Conservation (phyloP, 2,797 vertebrate genomes). For the Ctenochaetus hawaiiensis region DNA sequence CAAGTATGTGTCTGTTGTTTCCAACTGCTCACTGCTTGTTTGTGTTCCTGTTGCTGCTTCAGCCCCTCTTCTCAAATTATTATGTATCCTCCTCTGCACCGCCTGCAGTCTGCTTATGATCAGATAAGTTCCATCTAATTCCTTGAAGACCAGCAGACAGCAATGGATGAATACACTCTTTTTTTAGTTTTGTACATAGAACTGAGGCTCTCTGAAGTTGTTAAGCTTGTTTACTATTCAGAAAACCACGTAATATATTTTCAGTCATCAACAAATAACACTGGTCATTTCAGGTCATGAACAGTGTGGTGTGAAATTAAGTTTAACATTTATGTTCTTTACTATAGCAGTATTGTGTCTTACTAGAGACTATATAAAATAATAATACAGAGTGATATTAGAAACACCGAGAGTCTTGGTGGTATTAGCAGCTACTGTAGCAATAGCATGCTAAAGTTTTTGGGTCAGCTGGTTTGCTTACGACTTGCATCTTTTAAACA, state of each 20-base stretch:
- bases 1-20: constrained; percentile 11
- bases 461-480: neutral
- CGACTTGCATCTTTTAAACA: neutral
- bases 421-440: neutral
- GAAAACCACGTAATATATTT: neutral
- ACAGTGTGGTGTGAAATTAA: neutral
- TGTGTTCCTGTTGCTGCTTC: constrained; percentile 8
- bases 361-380: neutral
- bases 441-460: neutral
- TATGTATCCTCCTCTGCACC: neutral
- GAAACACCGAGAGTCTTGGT: neutral
- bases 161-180: neutral
- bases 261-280: neutral
- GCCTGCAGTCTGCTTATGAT: constrained; percentile 9
- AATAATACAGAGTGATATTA: neutral
- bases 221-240: neutral
- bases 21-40: neutral
- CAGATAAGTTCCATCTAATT: neutral
- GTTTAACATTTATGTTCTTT: neutral
- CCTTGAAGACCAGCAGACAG: constrained; percentile 4
- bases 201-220: neutral
- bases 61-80: constrained; percentile 6
- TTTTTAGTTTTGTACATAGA: neutral
- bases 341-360: neutral
- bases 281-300: neutral